A percentile compares a stretch with the other conserved stretches of the same genome.
phyloP scores from a whole-genome alignment of 2,888 invertebrate genomes.

The Calliphora vomitoria region DNA sequence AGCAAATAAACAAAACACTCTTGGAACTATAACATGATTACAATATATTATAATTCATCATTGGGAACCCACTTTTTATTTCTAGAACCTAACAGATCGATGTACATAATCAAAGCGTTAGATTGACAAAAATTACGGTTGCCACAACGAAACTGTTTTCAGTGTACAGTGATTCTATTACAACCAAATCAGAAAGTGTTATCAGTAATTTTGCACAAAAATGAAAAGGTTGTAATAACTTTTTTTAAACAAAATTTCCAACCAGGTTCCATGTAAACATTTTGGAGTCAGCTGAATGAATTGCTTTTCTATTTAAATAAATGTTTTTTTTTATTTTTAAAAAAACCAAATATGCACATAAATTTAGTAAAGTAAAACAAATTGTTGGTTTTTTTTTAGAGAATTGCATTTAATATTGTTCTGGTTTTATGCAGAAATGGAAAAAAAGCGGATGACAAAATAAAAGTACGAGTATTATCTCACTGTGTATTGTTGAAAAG shows the following conservation, averaged over 20 bases:
- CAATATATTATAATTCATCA: too few species aligned
- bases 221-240: too few species aligned
- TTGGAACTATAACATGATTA: too few species aligned
- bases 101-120: too few species aligned
- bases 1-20: too few species aligned
- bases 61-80: too few species aligned
- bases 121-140: too few species aligned
- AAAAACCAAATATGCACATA: slow-evolving; percentile 20
- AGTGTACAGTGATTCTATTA: too few species aligned
- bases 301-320: slow-evolving; percentile 16
- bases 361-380: slow-evolving; percentile 14
- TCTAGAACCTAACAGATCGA: too few species aligned
- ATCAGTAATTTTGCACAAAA: too few species aligned
- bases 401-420: slow-evolving; percentile 11
- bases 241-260: background rate
- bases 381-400: slow-evolving; percentile 2
- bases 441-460: background rate
- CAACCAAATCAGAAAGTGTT: too few species aligned
- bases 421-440: background rate
- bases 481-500: slow-evolving; percentile 10
- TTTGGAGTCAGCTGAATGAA: slow-evolving; percentile 18
- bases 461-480: background rate
- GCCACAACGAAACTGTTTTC: too few species aligned
- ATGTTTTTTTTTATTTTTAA: background rate
- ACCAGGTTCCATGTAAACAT: background rate